Percentiles rank a stretch among this genome's conserved stretches.
These are phyloP conservation scores for Glyphotaelius pellucidus DNA, from an alignment of 2,888 invertebrate species.

Conservation along the genomic window DNA sequence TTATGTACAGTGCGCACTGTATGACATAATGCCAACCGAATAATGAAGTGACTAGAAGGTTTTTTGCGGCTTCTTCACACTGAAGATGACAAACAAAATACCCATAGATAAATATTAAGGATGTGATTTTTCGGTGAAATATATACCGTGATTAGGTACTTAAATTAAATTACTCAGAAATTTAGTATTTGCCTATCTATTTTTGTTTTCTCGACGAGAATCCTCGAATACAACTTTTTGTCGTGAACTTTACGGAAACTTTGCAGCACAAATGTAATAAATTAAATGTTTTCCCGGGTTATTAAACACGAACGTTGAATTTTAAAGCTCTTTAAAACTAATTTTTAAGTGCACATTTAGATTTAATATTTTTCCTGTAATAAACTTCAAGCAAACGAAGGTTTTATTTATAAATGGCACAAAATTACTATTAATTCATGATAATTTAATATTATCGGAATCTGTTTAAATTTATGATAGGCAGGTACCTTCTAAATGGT, in stretches of 20 bases:
- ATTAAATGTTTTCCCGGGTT: not conserved
- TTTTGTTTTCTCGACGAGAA: not conserved
- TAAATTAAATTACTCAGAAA: not conserved
- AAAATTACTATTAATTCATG: not conserved
- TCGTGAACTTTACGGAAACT: not conserved
- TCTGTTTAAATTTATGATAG: not conserved
- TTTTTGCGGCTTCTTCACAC: constrained; percentile 31
- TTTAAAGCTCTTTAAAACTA: not conserved
- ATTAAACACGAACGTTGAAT: not conserved
- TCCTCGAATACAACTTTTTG: not conserved
- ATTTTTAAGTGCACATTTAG: not conserved
- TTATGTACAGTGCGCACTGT: not conserved
- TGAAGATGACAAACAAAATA: constrained; percentile 6
- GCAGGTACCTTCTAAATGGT: too few relatives aligned
- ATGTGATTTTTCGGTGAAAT: constrained; percentile 21
- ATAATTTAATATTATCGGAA: not conserved
- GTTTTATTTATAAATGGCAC: not conserved
- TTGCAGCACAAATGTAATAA: not conserved
- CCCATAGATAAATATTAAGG: not conserved
- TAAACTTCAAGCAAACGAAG: not conserved
- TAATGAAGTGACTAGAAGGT: constrained; percentile 14
- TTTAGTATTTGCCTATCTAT: not conserved
- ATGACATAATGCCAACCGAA: constrained; percentile 22
- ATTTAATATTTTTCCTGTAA: not conserved
- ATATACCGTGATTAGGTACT: not conserved